Evolutionary conservation across 2,113 vertebrate genomes (phyloP).

Genomic region (Desmodus rotundus): DNA sequence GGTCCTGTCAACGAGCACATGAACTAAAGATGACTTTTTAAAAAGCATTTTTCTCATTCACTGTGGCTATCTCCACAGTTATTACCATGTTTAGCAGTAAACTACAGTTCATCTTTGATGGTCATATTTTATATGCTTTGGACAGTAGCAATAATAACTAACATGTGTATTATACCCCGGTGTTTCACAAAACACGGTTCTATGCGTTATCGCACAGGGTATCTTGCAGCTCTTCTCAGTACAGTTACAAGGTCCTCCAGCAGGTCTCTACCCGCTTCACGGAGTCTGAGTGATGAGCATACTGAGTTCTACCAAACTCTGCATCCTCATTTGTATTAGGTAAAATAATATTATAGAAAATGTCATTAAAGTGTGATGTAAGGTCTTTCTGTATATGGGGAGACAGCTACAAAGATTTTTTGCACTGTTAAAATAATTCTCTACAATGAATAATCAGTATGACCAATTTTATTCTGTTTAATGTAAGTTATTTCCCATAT

Average conservation of each 20-base stretch:
- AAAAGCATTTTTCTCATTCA: neutral
- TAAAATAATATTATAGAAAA: slow-evolving; percentile 26
- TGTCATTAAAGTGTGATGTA: neutral
- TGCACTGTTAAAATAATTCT: slow-evolving; percentile 26
- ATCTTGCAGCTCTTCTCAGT: neutral
- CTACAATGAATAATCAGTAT: neutral
- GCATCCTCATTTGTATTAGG: neutral
- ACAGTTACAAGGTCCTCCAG: neutral
- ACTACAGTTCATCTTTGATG: neutral
- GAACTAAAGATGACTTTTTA: neutral
- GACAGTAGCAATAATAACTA: neutral
- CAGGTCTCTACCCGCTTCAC: neutral
- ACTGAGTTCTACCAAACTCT: slow-evolving; percentile 9
- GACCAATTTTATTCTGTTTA: neutral
- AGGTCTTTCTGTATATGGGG: slow-evolving; percentile 1
- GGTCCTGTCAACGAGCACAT: neutral
- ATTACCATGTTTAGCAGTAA: neutral
- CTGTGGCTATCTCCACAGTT: neutral
- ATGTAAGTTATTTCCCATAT: slow-evolving; percentile 20
- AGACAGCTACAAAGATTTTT: neutral
- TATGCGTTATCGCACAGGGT: neutral
- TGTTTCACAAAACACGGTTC: neutral
- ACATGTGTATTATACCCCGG: neutral
- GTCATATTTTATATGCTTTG: neutral
- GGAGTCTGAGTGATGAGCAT: neutral